Conservation (phyloP, 2,113 vertebrate genomes). For the Chascanopsetta lugubris region DNA sequence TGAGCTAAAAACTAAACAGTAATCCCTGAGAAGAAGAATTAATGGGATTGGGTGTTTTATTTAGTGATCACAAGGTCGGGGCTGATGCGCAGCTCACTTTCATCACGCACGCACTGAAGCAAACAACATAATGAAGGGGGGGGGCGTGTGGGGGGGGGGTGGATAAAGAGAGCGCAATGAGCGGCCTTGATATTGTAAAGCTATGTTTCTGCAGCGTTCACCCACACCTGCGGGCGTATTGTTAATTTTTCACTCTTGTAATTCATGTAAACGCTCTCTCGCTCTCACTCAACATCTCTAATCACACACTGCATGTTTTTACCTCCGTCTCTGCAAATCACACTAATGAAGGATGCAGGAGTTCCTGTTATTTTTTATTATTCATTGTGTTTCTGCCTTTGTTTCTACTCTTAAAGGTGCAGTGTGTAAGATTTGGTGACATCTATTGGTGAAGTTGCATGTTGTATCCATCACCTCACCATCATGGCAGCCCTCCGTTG, state of each 20-base stretch:
- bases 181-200: conserved; percentile 20
- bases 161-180: not conserved
- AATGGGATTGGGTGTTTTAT: conserved; percentile 67
- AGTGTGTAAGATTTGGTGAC: no score
- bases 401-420: no score
- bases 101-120: conserved; percentile 11
- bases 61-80: conserved; percentile 55
- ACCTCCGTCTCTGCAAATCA: not conserved
- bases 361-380: not conserved
- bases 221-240: conserved; percentile 19
- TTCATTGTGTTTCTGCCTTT: not conserved
- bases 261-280: conserved; percentile 4
- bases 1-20: conserved; percentile 55
- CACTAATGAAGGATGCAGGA: not conserved
- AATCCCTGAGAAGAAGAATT: conserved; percentile 64
- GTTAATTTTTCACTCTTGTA: conserved; percentile 11
- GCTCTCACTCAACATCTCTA: conserved; percentile 10
- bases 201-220: conserved; percentile 7
- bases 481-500: no score
- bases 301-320: not conserved
- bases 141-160: no score
- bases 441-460: no score
- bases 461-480: no score
- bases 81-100: conserved; percentile 35
- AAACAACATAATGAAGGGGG: no score